phyloP scores from a whole-genome alignment of 2,113 vertebrate species.

The Panthera uncia region DNA sequence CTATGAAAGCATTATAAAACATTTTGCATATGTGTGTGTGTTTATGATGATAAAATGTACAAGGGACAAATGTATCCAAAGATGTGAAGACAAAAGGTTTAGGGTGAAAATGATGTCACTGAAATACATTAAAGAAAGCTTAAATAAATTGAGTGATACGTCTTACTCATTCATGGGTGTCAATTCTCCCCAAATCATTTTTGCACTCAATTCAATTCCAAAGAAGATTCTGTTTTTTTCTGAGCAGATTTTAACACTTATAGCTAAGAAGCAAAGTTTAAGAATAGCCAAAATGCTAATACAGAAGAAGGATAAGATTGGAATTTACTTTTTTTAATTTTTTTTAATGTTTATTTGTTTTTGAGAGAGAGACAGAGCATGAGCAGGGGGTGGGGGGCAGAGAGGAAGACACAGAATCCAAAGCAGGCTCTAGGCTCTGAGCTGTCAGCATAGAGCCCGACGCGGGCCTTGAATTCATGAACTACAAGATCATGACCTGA shows the following conservation, averaged over 20 bases:
- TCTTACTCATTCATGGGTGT: background rate
- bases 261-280: background rate
- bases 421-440: too few species aligned
- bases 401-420: too few species aligned
- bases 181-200: background rate
- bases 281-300: background rate
- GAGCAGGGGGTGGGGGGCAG: too few species aligned
- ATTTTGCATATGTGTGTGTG: background rate
- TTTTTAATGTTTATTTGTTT: too few species aligned
- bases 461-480: too few species aligned
- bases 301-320: background rate
- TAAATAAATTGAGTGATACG: background rate
- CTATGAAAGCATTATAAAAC: background rate
- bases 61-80: background rate
- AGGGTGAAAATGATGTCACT: background rate
- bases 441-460: too few species aligned
- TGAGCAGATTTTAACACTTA: background rate
- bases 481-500: too few species aligned
- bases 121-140: background rate
- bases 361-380: too few species aligned
- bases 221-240: background rate
- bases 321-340: accelerated
- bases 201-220: background rate
- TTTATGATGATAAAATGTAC: background rate
- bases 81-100: background rate